Base-by-base conservation (phyloP, 2,888 invertebrate species). In the Pristionchus fissidentatus region DNA sequence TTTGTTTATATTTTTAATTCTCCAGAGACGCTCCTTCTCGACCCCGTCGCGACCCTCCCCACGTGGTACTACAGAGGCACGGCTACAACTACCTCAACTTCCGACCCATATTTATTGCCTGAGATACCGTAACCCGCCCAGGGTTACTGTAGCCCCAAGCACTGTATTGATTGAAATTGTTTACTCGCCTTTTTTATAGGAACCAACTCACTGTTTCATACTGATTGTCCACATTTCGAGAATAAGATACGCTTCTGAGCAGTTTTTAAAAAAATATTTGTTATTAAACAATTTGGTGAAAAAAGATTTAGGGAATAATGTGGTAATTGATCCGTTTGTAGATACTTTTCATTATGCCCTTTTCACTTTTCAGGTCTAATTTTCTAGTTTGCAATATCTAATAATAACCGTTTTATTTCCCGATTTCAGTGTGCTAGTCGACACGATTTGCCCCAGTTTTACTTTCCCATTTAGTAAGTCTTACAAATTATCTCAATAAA, bases 51-150 rank as follows among this genome's bases (percentile, higher is more conserved):
- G 57, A 52, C 19, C 55, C 79, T 13, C 15, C 55, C 22, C 79
- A 79, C 19, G 57, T 79, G 4, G 57, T 55, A 15, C 55, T 79
- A 22, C 55, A 79, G 55, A 52, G 55, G 52, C 52, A 79, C n/a
- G 79, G 22, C 10, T 55, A 79, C 35, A 79, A 79, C 79, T 79
- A 55, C 35, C 79, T 79, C 55, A 79, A 79, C 38, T 79, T 79
- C 38, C 52, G 60, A 7, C 60, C 60, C 22, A n/a, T 60, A 19
- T 60, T 60, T n/a, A 60, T 60, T n/a, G 60, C 60, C 10, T 60
- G 26, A 26, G n/a, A 60, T 22, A 22, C 38, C 8, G 62, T 8
- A 8, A 32, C 32, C 35, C 38, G 29, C 38, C 1, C n/a, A n/a
- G 3, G 8, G 19, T 38, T n/a, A 1, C 19, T 41, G n/a, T 0